Evolutionary conservation across 1,140 invertebrate species (phyloP).

Genomic region (Zaprionus lachaisei): DNA sequence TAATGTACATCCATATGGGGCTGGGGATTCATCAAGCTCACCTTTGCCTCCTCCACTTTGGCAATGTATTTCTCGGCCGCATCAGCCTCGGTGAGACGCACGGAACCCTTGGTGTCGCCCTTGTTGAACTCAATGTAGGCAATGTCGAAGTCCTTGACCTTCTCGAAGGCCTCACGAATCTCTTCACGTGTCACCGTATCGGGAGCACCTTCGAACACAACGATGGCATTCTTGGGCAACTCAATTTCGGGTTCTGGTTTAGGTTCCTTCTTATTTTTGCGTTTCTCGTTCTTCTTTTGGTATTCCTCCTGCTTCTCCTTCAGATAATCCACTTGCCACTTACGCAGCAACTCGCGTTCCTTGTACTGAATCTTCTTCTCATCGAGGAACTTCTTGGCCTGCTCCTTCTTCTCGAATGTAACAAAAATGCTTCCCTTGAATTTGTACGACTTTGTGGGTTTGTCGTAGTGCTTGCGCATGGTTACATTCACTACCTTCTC

Average conservation of each 20-base stretch:
- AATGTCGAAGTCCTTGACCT: slow-evolving; percentile 87
- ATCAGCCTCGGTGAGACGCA: slow-evolving; percentile 89
- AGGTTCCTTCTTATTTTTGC: slow-evolving; percentile 86
- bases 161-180: slow-evolving; percentile 88
- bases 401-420: slow-evolving; percentile 91
- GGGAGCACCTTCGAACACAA: slow-evolving; percentile 88
- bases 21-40: slow-evolving; percentile 75
- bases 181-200: slow-evolving; percentile 89
- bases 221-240: slow-evolving; percentile 89
- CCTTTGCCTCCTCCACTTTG: slow-evolving; percentile 88
- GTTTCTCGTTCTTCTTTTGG: slow-evolving; percentile 77
- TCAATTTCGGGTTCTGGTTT: slow-evolving; percentile 85
- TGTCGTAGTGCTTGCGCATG: slow-evolving; percentile 90
- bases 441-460: slow-evolving; percentile 87
- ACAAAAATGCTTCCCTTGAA: slow-evolving; percentile 97
- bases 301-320: slow-evolving; percentile 89
- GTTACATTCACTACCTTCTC: slow-evolving; percentile 91
- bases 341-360: slow-evolving; percentile 89
- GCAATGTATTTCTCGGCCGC: slow-evolving; percentile 88
- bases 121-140: slow-evolving; percentile 91
- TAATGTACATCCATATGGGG: slow-evolving; percentile 54
- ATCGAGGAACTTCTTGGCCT: slow-evolving; percentile 87
- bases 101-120: slow-evolving; percentile 89
- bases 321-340: slow-evolving; percentile 90
- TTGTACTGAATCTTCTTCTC: slow-evolving; percentile 88